Evolutionary conservation across 37 sponge, comb jelly and placozoan species (phyloP).

Genomic region (Ephydatia muelleri): DNA sequence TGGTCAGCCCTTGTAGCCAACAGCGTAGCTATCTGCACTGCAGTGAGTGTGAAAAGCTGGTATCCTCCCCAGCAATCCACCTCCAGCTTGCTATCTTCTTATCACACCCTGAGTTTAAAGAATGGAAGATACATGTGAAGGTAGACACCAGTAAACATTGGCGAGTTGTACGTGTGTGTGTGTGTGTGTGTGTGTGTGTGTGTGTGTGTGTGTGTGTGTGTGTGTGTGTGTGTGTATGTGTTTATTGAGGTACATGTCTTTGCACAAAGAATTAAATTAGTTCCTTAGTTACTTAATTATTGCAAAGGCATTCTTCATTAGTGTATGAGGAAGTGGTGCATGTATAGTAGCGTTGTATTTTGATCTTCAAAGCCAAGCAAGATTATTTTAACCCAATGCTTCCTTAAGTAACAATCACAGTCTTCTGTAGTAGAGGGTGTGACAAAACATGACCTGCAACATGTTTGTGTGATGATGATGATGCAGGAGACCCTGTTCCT

Average conservation of each 20-base stretch:
- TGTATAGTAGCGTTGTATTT: no score
- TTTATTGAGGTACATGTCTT: no score
- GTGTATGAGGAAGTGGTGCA: background rate
- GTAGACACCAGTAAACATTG: background rate
- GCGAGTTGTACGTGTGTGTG: background rate
- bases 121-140: conserved; percentile 2
- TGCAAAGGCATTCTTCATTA: background rate
- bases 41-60: background rate
- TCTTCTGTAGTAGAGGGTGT: no score
- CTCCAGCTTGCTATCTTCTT: conserved; percentile 11
- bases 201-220: no score
- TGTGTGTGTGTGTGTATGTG: no score
- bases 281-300: background rate
- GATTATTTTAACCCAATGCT: no score
- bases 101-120: background rate
- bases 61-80: conserved; percentile 8
- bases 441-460: no score
- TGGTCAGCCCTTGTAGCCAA: background rate
- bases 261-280: no score
- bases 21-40: background rate
- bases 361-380: no score
- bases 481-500: background rate
- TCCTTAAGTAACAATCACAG: no score
- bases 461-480: background rate
- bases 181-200: conserved; percentile 7